A percentile compares a stretch with the other conserved stretches of the same genome.
phyloP scores from a whole-genome alignment of 35 echinoderm and acorn worm genomes.

The Stichopus chloronotus region DNA sequence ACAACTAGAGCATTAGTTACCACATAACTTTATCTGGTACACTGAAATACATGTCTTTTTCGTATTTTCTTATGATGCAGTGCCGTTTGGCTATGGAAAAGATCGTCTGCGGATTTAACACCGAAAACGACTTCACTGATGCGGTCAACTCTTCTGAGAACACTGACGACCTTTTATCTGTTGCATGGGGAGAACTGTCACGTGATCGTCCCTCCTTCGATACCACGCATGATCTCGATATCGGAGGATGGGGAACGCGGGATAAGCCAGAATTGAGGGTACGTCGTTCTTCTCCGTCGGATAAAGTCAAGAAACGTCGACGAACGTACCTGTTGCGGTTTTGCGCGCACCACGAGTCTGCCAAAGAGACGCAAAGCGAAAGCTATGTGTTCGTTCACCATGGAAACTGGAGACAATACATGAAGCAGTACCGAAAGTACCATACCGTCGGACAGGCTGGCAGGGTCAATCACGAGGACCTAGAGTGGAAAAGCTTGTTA shows the following conservation, averaged over 20 bases:
- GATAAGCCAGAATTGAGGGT: neutral
- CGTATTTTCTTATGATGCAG: too few relatives aligned
- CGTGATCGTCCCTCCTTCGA: neutral
- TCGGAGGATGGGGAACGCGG: conserved; percentile 20
- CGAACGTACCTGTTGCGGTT: neutral
- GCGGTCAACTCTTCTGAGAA: neutral
- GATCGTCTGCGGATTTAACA: neutral
- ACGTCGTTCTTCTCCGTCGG: neutral
- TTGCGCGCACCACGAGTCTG: neutral
- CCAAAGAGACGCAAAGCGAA: conserved; percentile 26
- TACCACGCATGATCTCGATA: neutral
- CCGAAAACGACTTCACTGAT: neutral
- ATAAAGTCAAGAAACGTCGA: conserved; percentile 19
- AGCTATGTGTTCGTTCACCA: conserved; percentile 54
- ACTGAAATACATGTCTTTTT: too few relatives aligned
- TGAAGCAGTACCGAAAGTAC: conserved; percentile 53
- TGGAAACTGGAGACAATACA: conserved; percentile 36
- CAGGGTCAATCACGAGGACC: neutral
- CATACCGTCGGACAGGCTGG: conserved; percentile 45
- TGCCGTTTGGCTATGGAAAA: too few relatives aligned
- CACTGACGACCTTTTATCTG: neutral
- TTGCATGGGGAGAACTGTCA: neutral
- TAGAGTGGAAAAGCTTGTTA: conserved; percentile 31
- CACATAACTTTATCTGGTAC: too few relatives aligned
- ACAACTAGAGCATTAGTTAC: too few relatives aligned